Evolutionary conservation across 1,140 invertebrate genomes (phyloP).

Genomic region (Saccostrea echinata): DNA sequence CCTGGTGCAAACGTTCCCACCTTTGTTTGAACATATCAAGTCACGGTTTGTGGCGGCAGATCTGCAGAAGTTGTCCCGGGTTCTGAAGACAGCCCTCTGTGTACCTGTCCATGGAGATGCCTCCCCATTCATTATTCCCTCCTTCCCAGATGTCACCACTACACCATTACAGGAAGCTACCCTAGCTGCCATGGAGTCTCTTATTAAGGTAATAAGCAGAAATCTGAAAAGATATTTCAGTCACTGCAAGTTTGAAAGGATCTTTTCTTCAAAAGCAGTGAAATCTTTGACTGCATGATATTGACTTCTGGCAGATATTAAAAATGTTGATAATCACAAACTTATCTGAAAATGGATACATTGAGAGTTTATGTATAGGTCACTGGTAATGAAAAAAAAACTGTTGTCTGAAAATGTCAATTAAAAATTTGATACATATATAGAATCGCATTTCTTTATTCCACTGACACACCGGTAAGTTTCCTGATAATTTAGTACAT

Average conservation of each 20-base stretch:
- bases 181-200: conserved; percentile 88
- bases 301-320: background rate
- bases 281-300: background rate
- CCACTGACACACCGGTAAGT: background rate
- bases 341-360: background rate
- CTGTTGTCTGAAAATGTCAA: background rate
- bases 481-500: background rate
- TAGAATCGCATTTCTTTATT: background rate
- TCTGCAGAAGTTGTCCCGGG: conserved; percentile 89
- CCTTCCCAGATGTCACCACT: conserved; percentile 86
- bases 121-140: conserved; percentile 87
- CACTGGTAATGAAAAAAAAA: background rate
- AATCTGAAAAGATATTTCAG: background rate
- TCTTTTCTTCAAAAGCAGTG: background rate
- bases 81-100: conserved; percentile 88
- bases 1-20: conserved; percentile 95
- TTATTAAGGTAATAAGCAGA: conserved; percentile 84
- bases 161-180: conserved; percentile 92
- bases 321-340: background rate
- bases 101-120: conserved; percentile 91
- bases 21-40: conserved; percentile 94
- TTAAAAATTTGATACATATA: background rate
- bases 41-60: conserved; percentile 87
- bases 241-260: background rate
- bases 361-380: background rate